Evolutionary conservation across 2,797 vertebrate species (phyloP), one percentile per base, ranked within the genome.

Genomic region (Hephaestus fuliginosus): DNA sequence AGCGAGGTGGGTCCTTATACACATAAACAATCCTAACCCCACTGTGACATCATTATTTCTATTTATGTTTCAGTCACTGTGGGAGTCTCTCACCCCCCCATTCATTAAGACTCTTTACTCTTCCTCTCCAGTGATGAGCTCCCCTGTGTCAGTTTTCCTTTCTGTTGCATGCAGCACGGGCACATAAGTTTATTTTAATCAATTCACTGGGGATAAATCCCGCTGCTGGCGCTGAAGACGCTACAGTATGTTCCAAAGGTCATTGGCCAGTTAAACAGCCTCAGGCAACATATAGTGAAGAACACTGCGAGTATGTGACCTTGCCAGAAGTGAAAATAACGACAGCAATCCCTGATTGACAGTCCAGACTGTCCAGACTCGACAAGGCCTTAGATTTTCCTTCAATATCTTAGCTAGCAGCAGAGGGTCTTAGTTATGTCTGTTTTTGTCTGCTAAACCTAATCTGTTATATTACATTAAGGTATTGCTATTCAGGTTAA

Each of bases 11-110:
- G 77, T 81, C 89, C 82, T 82, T 78, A 81, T 84, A 85, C 84
- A 83, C 82, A 86, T 89, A 92, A 92, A 91, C 94, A 93, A 70
- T 51, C 86, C 63, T 83, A 86, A 87, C 87, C 89, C 93, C 89
- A 65, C 33, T 44, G 93, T 87, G 91, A 91, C 92, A 94, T 95
- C 92, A 95, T 95, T 95, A 95, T 93, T 92, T 93, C 91, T 93
- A 91, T 92, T 93, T 90, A 84, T 89, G 86, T 81, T 86, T 83
- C 82, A 83, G 89, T 90, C 85, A 83, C 83, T 71, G 63, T 74
- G 83, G 79, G 88, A 65, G 81, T 68, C 75, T 56, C 78, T 79
- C 76, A 67, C 83, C 86, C 83, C 82, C 30, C 81, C 78, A 68
- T 93, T 94, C 91, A 94, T 95, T 94, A 94, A 82, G 84, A 65